Base-by-base conservation (phyloP, 2,797 vertebrate species). In the Enteromius trimaculatus region DNA sequence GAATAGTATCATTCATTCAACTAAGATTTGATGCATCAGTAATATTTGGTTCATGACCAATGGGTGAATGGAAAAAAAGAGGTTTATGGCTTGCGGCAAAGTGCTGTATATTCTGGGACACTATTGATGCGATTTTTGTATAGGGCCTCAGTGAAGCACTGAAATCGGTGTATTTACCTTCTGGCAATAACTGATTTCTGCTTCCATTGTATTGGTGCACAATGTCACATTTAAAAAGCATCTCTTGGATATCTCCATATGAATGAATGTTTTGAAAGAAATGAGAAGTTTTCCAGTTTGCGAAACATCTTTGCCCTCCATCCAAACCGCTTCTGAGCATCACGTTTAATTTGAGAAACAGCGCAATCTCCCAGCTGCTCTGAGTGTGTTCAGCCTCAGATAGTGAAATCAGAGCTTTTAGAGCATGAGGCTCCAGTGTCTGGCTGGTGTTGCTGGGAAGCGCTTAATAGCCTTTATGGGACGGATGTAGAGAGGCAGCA, bases 361-460 rank as follows among this genome's bases (percentile, higher is more conserved):
- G 31, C 19, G 34, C 53, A 49, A 31, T 55, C 23, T 84, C 37
- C 19, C 23, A 72, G 62, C 26, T 55, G 79, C 66, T 65, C 44
- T 47, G 68, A 75, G 34, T 72, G 79, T 64, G 51, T 82, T 82
- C 64, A 75, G 77, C 65, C 49, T 82, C 66, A 44, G 71, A 81
- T 66, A 70, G 71, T 82, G 86, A 84, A 86, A 87, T 84, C 84
- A 68, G 87, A 88, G 69, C 86, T 72, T 76, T 44, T 78, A 76
- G 29, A 84, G 75, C 19, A 71, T 49, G 47, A 80, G 64, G 74
- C 60, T 82, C 49, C 74, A 77, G 75, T 65, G 76, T 76, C 77
- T 82, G 84, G 72, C 85, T 82, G 68, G 37, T 77, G 77, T 84
- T 77, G 81, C 78, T 83, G 72, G 37, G 53, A 60, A 85, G 77